Evolutionary conservation across 2,888 invertebrate genomes (phyloP), one percentile per base, ranked within the genome.

Genomic region (Acanthosepion pharaonis): DNA sequence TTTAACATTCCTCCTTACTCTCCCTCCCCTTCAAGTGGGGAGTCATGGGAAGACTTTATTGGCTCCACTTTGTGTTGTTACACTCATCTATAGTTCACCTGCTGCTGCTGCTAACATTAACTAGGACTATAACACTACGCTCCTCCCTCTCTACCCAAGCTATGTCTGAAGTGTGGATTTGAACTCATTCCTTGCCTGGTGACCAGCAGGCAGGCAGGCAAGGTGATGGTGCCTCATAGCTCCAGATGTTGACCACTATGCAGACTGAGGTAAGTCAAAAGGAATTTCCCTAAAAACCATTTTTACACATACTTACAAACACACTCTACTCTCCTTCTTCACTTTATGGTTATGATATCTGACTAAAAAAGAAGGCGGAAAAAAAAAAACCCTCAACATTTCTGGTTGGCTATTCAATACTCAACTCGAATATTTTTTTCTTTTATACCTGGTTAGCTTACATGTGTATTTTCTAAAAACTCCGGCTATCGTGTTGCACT

Each of bases 181-280:
- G 93, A 93, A 93, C 49, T 49, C 25, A 48, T 23, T 93, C 42
- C 93, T 93, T 93, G 93, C 93, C 93, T 93, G 93, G 93, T 93
- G 93, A 93, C 93, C 93, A 53, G 51, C 93, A 51, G 92, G 92
- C 42, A 93, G 93, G 93, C 93, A 78, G 78, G 78, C 78, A 78
- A 78, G 93, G 93, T 93, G 93, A 93, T 93, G 93, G 93, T 93
- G 93, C 93, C 93, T 49, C 93, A 42, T 93, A 93, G 49, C 53
- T 93, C 93, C 93, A 93, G 93, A 93, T 93, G 93, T 51, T 93
- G 93, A 93, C 93, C 93, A 49, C 93, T 49, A 53, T 93, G 93
- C 93, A 49, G 93, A 93, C 51, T 93, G 93, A 93, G 93, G 93
- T 93, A 93, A 93, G 93, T 93, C 53, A 18, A n/a, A 20, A 53